These are phyloP conservation scores for Chrysemys picta DNA, from an alignment of 2,113 vertebrate genomes.

Conservation along the genomic window DNA sequence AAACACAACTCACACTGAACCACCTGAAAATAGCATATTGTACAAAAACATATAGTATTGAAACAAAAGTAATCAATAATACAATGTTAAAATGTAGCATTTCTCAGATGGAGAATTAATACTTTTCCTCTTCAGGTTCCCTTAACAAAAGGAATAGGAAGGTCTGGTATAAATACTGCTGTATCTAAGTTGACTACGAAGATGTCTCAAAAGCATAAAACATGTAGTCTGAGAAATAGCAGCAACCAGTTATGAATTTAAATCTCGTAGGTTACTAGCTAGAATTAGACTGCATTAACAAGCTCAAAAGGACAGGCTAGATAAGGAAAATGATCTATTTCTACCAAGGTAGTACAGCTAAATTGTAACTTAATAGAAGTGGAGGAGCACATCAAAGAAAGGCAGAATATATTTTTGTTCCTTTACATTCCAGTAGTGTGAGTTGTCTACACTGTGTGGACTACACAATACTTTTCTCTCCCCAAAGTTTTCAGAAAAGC, in stretches of 20 bases:
- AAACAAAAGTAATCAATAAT: neutral
- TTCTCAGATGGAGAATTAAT: neutral
- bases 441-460: conserved; percentile 5
- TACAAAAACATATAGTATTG: neutral
- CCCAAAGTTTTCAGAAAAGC: neutral
- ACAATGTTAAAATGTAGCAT: neutral
- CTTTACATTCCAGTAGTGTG: neutral
- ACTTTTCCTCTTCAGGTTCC: neutral
- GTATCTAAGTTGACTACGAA: neutral
- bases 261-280: neutral
- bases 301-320: conserved; percentile 26
- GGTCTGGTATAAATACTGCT: neutral
- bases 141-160: neutral
- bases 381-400: conserved; percentile 54
- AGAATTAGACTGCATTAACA: conserved; percentile 54
- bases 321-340: conserved; percentile 62
- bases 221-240: neutral
- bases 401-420: conserved; percentile 22
- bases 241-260: conserved; percentile 11
- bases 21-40: neutral
- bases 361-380: conserved; percentile 42
- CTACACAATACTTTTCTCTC: neutral
- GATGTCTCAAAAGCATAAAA: neutral
- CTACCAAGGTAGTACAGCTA: neutral
- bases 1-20: neutral